Percentiles rank a stretch among this genome's conserved stretches.
Conservation (phyloP, 2,113 vertebrate species). For the Accipiter cooperii region DNA sequence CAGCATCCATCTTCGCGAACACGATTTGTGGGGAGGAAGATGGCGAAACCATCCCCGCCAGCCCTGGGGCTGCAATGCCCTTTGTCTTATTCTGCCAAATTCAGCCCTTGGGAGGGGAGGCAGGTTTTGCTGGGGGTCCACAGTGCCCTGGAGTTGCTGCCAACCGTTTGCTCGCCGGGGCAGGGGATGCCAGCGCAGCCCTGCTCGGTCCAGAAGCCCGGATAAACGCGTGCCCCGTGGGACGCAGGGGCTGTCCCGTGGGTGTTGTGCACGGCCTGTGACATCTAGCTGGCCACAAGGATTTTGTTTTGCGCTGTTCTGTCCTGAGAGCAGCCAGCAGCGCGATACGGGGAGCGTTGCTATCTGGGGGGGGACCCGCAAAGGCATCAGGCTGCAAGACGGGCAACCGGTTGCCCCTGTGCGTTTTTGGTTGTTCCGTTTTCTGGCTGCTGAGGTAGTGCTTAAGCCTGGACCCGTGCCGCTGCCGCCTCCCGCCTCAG, state of each 20-base stretch:
- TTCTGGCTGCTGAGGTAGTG: background rate
- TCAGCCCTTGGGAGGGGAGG: background rate
- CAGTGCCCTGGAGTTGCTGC: background rate
- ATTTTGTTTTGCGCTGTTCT: background rate
- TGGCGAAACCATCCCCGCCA: background rate
- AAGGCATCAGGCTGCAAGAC: background rate
- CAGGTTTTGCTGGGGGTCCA: background rate
- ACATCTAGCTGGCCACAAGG: background rate
- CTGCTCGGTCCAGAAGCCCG: background rate
- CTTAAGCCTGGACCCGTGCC: too few species aligned
- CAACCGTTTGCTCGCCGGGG: rapidly evolving
- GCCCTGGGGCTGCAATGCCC: background rate
- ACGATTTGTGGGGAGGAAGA: background rate
- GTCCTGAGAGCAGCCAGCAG: background rate
- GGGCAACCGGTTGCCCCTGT: background rate
- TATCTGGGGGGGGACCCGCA: background rate
- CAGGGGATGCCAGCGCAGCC: background rate
- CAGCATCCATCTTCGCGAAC: background rate
- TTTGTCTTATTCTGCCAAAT: background rate
- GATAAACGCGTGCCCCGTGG: rapidly evolving
- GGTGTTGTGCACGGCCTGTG: background rate
- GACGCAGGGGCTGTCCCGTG: background rate
- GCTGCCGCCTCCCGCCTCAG: background rate
- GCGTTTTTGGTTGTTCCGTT: background rate
- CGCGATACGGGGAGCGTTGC: background rate